Base-by-base conservation (phyloP, 2,113 vertebrate genomes). In the Ctenomys sociabilis region DNA sequence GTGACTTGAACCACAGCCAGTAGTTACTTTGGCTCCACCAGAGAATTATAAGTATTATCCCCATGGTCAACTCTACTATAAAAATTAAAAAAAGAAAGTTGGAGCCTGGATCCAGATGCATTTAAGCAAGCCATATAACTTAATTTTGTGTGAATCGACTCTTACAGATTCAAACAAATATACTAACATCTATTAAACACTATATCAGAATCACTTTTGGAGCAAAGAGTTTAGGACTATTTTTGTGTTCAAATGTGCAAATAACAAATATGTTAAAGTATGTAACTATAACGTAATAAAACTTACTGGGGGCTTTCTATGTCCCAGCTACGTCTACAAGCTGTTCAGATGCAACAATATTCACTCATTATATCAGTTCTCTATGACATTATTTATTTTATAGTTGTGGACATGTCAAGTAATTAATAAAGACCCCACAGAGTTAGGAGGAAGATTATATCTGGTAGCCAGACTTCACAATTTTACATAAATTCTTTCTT, bases 1-100 rank as follows among this genome's bases (percentile, higher is more conserved):
- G 3, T 81, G 61, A 80, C 19, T 94, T 96, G 87, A 97, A 90
- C 35, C 21, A 63, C 0, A 77, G 85, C 78, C 91, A 95, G 83
- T 70, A 91, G 32, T 86, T 89, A 96, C 75, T 96, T 97, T 85
- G 59, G 96, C 21, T 95, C 28, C 28, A 70, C 89, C 64, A 85
- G 7, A 73, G 32, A 94, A 28, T 59, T 96, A 8, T 68, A 81
- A 85, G 45, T 88, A 70, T 54, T 64, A 91, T 92, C 77, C 49
- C 21, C 35, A 77, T 52, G 32, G 72, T 61, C 49, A 88, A 37
- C 3, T 70, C 19, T 40, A 93, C 17, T 90, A 91, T 45, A 90
- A 90, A 96, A 90, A 90, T 19, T 81, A 8, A 24, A 70, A n/a
- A 70, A 57, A 82, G 37, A 5, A 72, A 89, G 88, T 28, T 93